Percentiles rank a stretch among this genome's conserved stretches.
phyloP scores from a whole-genome alignment of 2,113 vertebrate species.

The Hydrolagus affinis region DNA sequence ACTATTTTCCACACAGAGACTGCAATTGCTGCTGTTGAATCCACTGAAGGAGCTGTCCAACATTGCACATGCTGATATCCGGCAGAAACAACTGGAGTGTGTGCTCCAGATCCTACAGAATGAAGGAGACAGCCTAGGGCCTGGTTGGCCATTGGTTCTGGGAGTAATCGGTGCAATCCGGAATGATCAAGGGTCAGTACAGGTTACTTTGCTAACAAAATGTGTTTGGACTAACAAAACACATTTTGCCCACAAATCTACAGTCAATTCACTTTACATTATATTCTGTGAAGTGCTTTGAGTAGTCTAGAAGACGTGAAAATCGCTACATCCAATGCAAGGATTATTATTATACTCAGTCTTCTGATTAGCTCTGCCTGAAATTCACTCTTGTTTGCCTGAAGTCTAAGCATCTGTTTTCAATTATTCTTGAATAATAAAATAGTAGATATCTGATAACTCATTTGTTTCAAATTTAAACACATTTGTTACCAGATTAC shows the following conservation, averaged over 20 bases:
- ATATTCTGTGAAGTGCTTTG: too few species aligned
- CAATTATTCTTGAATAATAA: neutral
- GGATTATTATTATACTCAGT: too few species aligned
- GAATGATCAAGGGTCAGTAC: slow-evolving; percentile 90
- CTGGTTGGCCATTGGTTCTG: slow-evolving; percentile 91
- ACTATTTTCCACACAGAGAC: slow-evolving; percentile 58
- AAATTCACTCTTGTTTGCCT: neutral
- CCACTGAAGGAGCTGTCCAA: slow-evolving; percentile 90
- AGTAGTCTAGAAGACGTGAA: too few species aligned
- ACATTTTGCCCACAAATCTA: too few species aligned
- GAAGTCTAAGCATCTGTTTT: neutral
- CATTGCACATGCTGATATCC: slow-evolving; percentile 85
- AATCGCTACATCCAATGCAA: too few species aligned
- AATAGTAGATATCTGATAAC: neutral
- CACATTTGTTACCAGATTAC: neutral
- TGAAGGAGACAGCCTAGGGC: slow-evolving; percentile 89
- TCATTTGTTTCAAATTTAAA: neutral
- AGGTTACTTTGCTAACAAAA: neutral
- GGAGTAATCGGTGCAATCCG: slow-evolving; percentile 96
- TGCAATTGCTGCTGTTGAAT: slow-evolving; percentile 86
- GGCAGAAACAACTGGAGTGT: slow-evolving; percentile 93
- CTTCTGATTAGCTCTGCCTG: too few species aligned
- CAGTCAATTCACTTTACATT: too few species aligned
- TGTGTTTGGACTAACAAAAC: neutral
- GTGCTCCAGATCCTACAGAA: slow-evolving; percentile 94